Base-by-base conservation (phyloP, 2,888 invertebrate genomes). In the Chymomyza caudatula region DNA sequence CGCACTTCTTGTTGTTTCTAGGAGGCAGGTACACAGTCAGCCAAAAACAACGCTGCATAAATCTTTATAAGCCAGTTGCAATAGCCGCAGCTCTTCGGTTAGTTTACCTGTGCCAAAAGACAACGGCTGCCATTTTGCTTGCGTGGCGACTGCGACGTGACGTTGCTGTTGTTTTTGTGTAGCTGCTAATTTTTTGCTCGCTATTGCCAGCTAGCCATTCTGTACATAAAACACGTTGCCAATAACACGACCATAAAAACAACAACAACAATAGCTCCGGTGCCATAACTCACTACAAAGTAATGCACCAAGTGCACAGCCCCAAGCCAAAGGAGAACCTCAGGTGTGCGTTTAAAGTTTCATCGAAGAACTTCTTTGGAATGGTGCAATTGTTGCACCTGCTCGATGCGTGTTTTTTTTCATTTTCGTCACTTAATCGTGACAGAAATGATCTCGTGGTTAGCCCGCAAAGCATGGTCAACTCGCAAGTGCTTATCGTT, bases 51-150 rank as follows among this genome's bases (percentile, higher is more conserved):
- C 63, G 62, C 56, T 67, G 60, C 75, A 80, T 80, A 80, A 80
- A 83, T 80, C 84, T 80, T 83, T 75, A 83, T 80, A 83, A 83
- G 84, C 81, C 74, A 80, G 69, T 80, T 80, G 65, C 58, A 57
- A 70, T 60, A 69, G 59, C 54, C 20, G 49, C 77, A 74, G 70
- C 60, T 66, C 68, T 67, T 70, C 20, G 49, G 67, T 70, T 71
- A 74, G 71, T 77, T 74, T 76, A 76, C 80, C 78, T 65, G 78
- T 68, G 67, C 57, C 22, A 51, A 5, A 20, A n/a, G n/a, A 13
- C 51, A 20, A 29, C 49, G 54, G 60, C 51, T 72, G 80, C 72
- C 83, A 83, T 80, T 79, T 77, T 74, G 70, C 52, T 76, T 72
- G 62, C 6, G 4, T 23, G 20, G 20, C 51, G 22, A 51, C 37